Evolutionary conservation across 2,888 invertebrate species (phyloP).

Genomic region (Agonopterix arenella): DNA sequence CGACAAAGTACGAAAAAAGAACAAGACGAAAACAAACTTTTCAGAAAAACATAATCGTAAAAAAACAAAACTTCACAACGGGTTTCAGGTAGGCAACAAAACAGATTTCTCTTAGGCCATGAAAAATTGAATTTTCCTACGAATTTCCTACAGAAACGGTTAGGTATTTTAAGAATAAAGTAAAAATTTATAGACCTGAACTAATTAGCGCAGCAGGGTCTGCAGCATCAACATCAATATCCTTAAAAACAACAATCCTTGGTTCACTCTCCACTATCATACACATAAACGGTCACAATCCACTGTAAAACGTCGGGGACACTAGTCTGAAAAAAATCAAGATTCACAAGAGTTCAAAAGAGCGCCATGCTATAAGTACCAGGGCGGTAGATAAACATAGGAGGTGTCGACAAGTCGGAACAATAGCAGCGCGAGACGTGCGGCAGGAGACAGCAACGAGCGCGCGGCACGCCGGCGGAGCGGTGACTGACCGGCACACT

Average conservation of each 20-base stretch:
- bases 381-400: conserved; percentile 54
- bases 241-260: conserved; percentile 53
- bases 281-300: conserved; percentile 63
- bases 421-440: conserved; percentile 35
- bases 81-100: too few species aligned
- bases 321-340: conserved; percentile 43
- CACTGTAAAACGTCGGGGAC: conserved; percentile 33
- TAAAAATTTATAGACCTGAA: conserved; percentile 14
- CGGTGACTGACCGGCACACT: conserved; percentile 76
- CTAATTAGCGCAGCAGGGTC: conserved; percentile 27
- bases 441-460: conserved; percentile 41
- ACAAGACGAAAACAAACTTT: too few species aligned
- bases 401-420: conserved; percentile 40
- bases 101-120: too few species aligned
- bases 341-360: conserved; percentile 55
- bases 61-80: too few species aligned
- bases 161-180: background rate
- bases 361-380: conserved; percentile 33
- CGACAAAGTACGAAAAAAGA: too few species aligned
- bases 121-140: too few species aligned
- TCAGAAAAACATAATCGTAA: too few species aligned
- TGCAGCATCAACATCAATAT: conserved; percentile 46
- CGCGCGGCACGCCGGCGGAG: conserved; percentile 65
- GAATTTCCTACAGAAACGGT: too few species aligned
- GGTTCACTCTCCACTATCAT: conserved; percentile 54